Evolutionary conservation across 2,888 invertebrate species (phyloP).

Genomic region (Drosophila yooni): DNA sequence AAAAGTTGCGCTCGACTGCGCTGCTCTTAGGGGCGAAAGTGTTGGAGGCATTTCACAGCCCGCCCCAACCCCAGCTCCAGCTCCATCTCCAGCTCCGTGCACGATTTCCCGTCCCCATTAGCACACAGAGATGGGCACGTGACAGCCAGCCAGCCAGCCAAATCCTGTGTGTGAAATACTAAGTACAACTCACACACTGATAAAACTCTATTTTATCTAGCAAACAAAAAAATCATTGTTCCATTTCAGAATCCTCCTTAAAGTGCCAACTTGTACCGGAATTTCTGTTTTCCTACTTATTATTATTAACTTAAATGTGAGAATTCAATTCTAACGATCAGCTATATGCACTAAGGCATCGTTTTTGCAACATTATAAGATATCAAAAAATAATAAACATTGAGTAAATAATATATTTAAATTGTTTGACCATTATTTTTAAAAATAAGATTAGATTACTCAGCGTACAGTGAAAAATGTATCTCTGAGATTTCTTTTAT

Average conservation of each 20-base stretch:
- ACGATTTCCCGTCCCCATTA: conserved; percentile 41
- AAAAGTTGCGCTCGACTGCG: conserved; percentile 54
- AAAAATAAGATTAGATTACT: neutral
- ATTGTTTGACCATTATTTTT: neutral
- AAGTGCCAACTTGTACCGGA: neutral
- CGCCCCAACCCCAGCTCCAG: neutral
- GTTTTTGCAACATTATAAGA: neutral
- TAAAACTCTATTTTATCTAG: neutral
- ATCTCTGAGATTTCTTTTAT: neutral
- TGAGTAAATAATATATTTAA: neutral
- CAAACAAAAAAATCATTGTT: neutral
- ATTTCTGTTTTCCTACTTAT: neutral
- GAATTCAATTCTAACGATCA: neutral
- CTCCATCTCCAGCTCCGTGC: conserved; percentile 5
- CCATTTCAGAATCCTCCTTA: neutral
- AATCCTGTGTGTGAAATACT: conserved; percentile 18
- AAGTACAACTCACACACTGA: neutral
- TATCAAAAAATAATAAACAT: neutral
- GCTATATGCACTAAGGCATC: neutral
- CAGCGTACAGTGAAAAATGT: neutral
- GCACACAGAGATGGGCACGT: conserved; percentile 64
- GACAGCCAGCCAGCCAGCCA: conserved; percentile 37
- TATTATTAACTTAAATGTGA: neutral
- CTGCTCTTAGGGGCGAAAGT: conserved; percentile 46
- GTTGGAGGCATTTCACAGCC: conserved; percentile 43